These are phyloP conservation scores for Chascanopsetta lugubris DNA, from an alignment of 2,113 vertebrate species.

Conservation along the genomic window DNA sequence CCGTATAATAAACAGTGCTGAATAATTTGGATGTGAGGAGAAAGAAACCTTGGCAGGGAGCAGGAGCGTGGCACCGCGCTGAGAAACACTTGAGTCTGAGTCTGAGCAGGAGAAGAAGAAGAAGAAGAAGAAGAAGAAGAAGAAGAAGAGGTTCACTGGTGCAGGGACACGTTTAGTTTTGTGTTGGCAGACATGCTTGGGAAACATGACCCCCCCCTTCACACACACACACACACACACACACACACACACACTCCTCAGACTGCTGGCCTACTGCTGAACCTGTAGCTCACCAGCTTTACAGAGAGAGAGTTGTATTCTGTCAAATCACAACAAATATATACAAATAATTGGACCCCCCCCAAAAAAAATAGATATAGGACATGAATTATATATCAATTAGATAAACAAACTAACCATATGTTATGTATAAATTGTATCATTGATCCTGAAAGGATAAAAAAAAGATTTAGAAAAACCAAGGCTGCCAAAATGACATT, in stretches of 20 bases:
- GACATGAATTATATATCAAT: no score
- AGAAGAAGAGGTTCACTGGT: constrained; percentile 28
- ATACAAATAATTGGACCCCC: no score
- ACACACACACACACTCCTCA: background rate
- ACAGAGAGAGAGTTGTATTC: background rate
- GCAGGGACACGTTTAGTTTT: constrained; percentile 34
- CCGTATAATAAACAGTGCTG: constrained; percentile 81
- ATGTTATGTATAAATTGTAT: no score
- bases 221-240: constrained; percentile 1
- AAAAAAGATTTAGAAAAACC: no score
- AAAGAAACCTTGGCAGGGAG: constrained; percentile 68
- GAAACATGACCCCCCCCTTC: constrained; percentile 16
- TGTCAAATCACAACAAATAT: background rate
- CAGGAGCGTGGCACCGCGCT: constrained; percentile 23
- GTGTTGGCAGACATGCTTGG: constrained; percentile 34
- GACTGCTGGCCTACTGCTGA: no score
- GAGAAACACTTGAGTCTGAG: constrained; percentile 70
- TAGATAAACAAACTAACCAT: no score
- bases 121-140: no score
- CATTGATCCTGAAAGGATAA: no score
- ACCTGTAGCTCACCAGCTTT: no score
- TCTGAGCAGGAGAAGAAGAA: constrained; percentile 46
- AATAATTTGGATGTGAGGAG: constrained; percentile 78
- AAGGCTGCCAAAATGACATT: no score
- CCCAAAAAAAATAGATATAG: no score